Conservation (phyloP, 1,140 invertebrate species). For the Drosophila athabasca region DNA sequence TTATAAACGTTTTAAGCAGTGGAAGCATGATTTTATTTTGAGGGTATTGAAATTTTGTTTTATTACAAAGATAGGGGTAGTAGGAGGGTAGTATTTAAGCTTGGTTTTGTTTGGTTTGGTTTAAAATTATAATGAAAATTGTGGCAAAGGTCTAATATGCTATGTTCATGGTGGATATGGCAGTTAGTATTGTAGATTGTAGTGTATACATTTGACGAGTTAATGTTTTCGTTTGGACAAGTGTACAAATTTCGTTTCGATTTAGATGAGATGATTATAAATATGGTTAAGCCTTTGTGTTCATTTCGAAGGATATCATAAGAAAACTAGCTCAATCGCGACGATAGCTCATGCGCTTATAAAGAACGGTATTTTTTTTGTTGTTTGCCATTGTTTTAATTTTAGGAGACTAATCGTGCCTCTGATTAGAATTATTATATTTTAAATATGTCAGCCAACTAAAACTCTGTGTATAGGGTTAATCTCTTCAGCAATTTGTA, state of each 20-base stretch:
- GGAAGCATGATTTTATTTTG: conserved; percentile 73
- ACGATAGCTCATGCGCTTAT: conserved; percentile 45
- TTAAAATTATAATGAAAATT: conserved; percentile 67
- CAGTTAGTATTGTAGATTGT: conserved; percentile 21
- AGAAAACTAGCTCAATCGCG: conserved; percentile 56
- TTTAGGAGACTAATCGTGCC: conserved; percentile 42
- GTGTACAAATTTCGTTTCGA: conserved; percentile 78
- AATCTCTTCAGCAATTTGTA: conserved; percentile 69
- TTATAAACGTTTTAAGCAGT: conserved; percentile 63
- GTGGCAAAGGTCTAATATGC: conserved; percentile 64
- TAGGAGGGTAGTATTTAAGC: conserved; percentile 21
- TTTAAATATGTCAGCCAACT: conserved; percentile 68
- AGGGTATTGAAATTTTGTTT: conserved; percentile 64
- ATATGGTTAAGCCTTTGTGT: conserved; percentile 84
- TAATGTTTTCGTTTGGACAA: conserved; percentile 48
- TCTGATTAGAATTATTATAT: conserved; percentile 38
- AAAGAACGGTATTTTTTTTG: conserved; percentile 27
- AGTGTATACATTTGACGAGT: conserved; percentile 23
- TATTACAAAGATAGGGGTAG: conserved; percentile 63
- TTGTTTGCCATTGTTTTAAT: conserved; percentile 54
- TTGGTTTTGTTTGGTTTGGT: conserved; percentile 23
- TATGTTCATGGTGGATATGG: conserved; percentile 32
- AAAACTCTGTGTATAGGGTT: conserved; percentile 73
- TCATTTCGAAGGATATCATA: conserved; percentile 52
- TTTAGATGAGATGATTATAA: conserved; percentile 84